Evolutionary conservation across 2,113 vertebrate species (phyloP).

Genomic region (Sprattus sprattus): DNA sequence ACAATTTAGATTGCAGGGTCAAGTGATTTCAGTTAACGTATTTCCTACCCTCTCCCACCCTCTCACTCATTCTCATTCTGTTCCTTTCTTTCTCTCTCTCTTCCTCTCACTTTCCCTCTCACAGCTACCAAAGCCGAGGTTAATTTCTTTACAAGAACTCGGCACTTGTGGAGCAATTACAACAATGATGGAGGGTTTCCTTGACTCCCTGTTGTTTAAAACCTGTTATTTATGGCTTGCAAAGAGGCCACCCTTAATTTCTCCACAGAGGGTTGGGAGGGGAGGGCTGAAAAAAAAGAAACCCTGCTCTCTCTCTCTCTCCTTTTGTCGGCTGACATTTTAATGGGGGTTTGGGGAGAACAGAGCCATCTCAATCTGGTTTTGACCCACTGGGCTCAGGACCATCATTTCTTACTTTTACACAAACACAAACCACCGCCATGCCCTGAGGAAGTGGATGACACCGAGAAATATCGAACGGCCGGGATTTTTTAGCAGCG

Average conservation of each 20-base stretch:
- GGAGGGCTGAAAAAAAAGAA: slow-evolving; percentile 22
- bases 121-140: slow-evolving; percentile 42
- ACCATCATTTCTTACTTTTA: slow-evolving; percentile 43
- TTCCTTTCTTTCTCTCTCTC: neutral
- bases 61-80: slow-evolving; percentile 4
- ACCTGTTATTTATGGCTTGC: slow-evolving; percentile 53
- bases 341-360: slow-evolving; percentile 51
- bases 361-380: slow-evolving; percentile 47
- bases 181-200: slow-evolving; percentile 51
- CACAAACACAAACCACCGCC: slow-evolving; percentile 40
- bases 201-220: slow-evolving; percentile 56
- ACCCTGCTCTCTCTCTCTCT: neutral
- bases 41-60: slow-evolving; percentile 16
- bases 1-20: slow-evolving; percentile 35
- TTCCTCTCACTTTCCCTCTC: slow-evolving; percentile 13
- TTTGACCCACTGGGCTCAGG: slow-evolving; percentile 49
- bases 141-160: slow-evolving; percentile 55
- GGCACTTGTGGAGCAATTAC: slow-evolving; percentile 46
- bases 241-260: slow-evolving; percentile 49
- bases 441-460: slow-evolving; percentile 40
- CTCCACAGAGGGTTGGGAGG: slow-evolving; percentile 47
- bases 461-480: slow-evolving; percentile 1
- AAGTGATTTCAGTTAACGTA: slow-evolving; percentile 24
- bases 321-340: slow-evolving; percentile 46
- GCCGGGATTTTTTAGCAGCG: neutral